Base-by-base conservation (phyloP, 30 jellyfish, hydroid and myxozoan species). In the Aurelia aurita complex sp. Pacific region DNA sequence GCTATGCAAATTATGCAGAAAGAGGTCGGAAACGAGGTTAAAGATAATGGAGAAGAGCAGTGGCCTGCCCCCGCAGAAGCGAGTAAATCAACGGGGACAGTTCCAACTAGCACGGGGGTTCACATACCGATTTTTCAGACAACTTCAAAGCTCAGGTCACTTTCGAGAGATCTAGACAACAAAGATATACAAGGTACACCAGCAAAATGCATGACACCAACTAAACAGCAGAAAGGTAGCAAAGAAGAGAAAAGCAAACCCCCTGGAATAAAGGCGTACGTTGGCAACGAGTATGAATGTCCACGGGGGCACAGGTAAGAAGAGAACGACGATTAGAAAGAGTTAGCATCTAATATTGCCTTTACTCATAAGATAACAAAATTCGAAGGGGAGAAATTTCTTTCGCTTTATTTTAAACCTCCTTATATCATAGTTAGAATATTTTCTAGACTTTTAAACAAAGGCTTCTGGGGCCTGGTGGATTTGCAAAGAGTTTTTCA, bases 51-150 rank as follows among this genome's bases (percentile, higher is more conserved):
- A 33, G 96, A 87, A 50, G 97, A 94, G 79, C 99, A 89, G 51
- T 94, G 99, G 99, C 99, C 99, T 14, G 97, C 97, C 53, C 99
- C 99, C 23, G 99, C 97, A 40, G 97, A 94, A 80, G 95, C 83
- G 3, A 79, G 86, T 61, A 83, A 85, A 71, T 40, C 88, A 9
- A 29, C 90, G 5, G 76, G 79, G 10, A 2, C 96, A 35, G 64
- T 83, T 13, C 61, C 86, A 8, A 55, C 75, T 33, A 85, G 78
- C 12, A 89, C 91, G 65, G 87, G 83, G 55, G 76, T 50, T 5
- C 98, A 92, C 73, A 63, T 92, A 69, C 98, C 95, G 15, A 60
- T 94, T 5, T 88, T 69, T 69, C 97, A 94, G 50, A 89, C 97
- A 13, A 59, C 79, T 1, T 19, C 89, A 14, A 90, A 84, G 68